Evolutionary conservation across 2,888 invertebrate species (phyloP), one percentile per base, ranked within the genome.

Genomic region (Notodonta dromedarius): DNA sequence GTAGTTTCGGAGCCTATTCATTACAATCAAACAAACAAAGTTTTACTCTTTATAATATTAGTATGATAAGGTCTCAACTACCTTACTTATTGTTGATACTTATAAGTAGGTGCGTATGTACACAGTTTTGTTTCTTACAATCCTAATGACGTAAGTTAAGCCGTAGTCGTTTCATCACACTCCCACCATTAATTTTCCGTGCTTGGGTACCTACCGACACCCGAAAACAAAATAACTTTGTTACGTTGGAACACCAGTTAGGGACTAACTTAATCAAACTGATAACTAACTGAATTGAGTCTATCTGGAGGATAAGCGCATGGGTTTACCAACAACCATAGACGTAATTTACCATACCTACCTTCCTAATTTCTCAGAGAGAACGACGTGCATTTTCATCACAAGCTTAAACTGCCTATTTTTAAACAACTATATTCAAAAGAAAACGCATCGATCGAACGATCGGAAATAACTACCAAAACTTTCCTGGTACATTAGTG

Each of bases 181-280:
- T 76, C 69, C 67, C 71, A 61, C 74, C 78, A 85, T 82, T 85
- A 82, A 86, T 85, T 84, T 77, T 76, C 75, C 75, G 64, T 74
- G 76, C 77, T 67, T 70, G 70, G 76, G 68, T 78, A 78, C 24
- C 24, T 24, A 24, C 24, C 24, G 24, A 24, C 72, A 70, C 71
- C 65, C 71, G 70, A 75, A 77, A 82, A 84, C 75, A 78, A 73
- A 79, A 78, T 76, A 82, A 82, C 76, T 82, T 83, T 73, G 77
- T 77, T 81, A 83, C 77, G 74, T 63, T 57, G 48, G 65, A 80
- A 71, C 74, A 35, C 53, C 35, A 40, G 59, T 58, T 54, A 56
- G 53, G 50, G 32, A 40, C 57, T 61, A 60, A 66, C 54, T 70
- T 62, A 57, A 63, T 58, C 16, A 63, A 42, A 35, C 40, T 46